Conservation (phyloP, 2,113 vertebrate species). For the Delphinapterus leucas region DNA sequence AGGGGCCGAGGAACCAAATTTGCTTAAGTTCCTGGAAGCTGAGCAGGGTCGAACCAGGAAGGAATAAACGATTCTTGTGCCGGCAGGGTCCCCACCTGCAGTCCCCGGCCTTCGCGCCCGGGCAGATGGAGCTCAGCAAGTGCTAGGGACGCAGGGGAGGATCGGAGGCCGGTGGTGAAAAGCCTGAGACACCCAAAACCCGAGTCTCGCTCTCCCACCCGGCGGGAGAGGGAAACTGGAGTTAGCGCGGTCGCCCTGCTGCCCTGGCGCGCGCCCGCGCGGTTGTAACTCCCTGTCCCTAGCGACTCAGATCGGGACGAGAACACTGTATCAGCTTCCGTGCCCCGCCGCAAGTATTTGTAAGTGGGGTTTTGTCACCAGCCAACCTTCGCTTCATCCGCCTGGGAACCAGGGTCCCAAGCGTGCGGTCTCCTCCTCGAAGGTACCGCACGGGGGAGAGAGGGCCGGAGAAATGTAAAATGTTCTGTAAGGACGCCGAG, state of each 20-base stretch:
- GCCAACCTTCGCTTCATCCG: not conserved
- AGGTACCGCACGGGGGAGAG: rapidly evolving
- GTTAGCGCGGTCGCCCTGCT: rapidly evolving
- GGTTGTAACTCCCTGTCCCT: too few species aligned
- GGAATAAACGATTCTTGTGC: rapidly evolving
- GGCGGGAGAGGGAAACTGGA: too few species aligned
- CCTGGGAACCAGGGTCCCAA: not conserved
- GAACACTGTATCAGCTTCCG: rapidly evolving
- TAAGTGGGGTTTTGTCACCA: not conserved
- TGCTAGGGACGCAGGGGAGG: not conserved
- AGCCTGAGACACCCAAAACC: not conserved
- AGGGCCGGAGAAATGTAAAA: not conserved
- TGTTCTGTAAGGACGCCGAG: too few species aligned
- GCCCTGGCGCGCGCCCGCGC: not conserved
- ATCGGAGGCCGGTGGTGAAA: not conserved
- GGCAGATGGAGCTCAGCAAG: not conserved
- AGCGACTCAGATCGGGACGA: rapidly evolving
- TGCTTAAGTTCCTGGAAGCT: not conserved
- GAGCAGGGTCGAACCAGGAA: not conserved
- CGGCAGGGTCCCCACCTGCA: not conserved
- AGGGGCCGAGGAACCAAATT: not conserved
- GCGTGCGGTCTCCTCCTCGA: not conserved
- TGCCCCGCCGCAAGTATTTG: not conserved
- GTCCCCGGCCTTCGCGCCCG: not conserved
- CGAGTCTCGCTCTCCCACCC: rapidly evolving